Conservation (phyloP, 37 sponge, comb jelly and placozoan species). For the Spongilla lacustris region DNA sequence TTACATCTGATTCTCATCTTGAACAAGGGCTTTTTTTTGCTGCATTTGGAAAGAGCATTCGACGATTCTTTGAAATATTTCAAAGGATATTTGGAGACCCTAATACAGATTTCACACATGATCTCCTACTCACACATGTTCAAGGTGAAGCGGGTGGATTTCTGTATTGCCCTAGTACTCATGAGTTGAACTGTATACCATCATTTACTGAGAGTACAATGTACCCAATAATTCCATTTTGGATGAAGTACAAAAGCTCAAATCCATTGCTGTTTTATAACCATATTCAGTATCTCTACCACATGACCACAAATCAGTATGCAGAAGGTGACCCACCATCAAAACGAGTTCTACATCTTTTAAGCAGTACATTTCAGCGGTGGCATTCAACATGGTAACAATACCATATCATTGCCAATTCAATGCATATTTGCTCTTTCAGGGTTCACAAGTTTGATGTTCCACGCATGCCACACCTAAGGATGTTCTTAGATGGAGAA, state of each 20-base stretch:
- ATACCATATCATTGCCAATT: neutral
- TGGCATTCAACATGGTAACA: conserved; percentile 66
- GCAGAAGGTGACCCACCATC: conserved; percentile 38
- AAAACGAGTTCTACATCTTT: conserved; percentile 28
- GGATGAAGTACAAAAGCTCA: conserved; percentile 34
- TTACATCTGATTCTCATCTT: neutral
- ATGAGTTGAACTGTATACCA: conserved; percentile 21
- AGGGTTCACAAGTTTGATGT: conserved; percentile 67
- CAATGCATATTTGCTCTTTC: neutral
- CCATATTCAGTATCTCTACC: conserved; percentile 59
- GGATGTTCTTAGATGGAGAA: conserved; percentile 3
- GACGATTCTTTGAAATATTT: conserved; percentile 35
- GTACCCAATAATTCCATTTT: conserved; percentile 52
- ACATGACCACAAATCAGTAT: conserved; percentile 57
- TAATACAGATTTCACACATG: conserved; percentile 16
- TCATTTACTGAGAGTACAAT: neutral
- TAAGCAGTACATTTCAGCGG: conserved; percentile 37
- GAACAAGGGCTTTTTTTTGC: conserved; percentile 59
- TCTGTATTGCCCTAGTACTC: conserved; percentile 36
- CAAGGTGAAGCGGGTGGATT: conserved; percentile 30
- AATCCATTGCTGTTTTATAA: conserved; percentile 55
- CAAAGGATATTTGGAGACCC: conserved; percentile 14
- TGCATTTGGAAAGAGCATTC: conserved; percentile 50
- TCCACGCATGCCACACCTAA: conserved; percentile 57
- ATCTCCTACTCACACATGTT: conserved; percentile 34